Percentiles rank a stretch among this genome's conserved stretches.
These are phyloP conservation scores for Agrotis ipsilon DNA, from an alignment of 2,888 invertebrate species.

Conservation along the genomic window DNA sequence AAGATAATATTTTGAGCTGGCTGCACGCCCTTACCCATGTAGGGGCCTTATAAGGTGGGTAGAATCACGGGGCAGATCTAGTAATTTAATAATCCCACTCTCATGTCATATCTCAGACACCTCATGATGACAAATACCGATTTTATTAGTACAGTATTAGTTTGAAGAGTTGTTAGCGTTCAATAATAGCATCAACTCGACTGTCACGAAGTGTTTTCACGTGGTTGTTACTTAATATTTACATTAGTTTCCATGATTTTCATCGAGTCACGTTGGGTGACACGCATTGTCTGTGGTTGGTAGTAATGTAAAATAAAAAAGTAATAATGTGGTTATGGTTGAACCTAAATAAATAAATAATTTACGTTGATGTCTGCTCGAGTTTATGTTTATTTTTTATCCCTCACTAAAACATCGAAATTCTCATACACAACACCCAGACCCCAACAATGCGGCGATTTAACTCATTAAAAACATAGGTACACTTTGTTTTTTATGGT, in stretches of 20 bases:
- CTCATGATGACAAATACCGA: conserved; percentile 13
- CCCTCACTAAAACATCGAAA: too few relatives aligned
- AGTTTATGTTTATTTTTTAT: too few relatives aligned
- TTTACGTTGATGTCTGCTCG: background rate
- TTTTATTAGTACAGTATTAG: conserved; percentile 5
- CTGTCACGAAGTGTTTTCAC: conserved; percentile 50
- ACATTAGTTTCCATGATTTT: conserved; percentile 19
- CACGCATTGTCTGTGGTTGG: conserved; percentile 27
- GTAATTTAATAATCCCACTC: background rate
- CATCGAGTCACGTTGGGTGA: conserved; percentile 36
- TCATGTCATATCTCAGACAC: background rate
- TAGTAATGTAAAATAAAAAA: too few relatives aligned
- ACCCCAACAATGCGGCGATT: too few relatives aligned
- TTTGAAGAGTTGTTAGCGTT: conserved; percentile 41
- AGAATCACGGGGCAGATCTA: too few relatives aligned
- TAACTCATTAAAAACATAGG: too few relatives aligned
- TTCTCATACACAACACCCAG: too few relatives aligned
- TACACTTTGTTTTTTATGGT: too few relatives aligned
- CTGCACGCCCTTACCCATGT: too few relatives aligned
- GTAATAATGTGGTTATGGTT: conserved; percentile 1
- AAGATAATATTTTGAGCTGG: too few relatives aligned
- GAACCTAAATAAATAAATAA: too few relatives aligned
- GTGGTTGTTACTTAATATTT: conserved; percentile 24
- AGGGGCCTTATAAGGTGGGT: too few relatives aligned
- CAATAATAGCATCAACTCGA: conserved; percentile 36